These are phyloP conservation scores for Drosophila parabipectinata DNA, from an alignment of 1,140 invertebrate species.

Conservation along the genomic window DNA sequence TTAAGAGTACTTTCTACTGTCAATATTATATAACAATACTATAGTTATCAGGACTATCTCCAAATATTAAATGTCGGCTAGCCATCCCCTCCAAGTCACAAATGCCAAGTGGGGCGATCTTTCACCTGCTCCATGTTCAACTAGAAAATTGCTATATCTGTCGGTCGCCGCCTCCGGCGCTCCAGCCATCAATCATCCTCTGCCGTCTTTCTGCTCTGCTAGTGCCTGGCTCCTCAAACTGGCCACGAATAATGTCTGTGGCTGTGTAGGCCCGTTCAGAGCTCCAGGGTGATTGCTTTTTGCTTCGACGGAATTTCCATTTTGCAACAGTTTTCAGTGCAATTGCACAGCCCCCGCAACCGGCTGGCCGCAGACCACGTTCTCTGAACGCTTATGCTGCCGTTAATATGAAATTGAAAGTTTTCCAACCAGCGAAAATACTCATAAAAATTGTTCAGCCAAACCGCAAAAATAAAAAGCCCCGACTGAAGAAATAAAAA, in stretches of 20 bases:
- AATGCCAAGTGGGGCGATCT: background rate
- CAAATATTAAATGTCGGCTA: background rate
- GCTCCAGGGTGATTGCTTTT: conserved; percentile 65
- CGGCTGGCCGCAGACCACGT: background rate
- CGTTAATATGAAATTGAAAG: conserved; percentile 78
- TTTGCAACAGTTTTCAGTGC: conserved; percentile 71
- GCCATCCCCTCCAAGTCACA: background rate
- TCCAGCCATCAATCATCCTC: conserved; percentile 11
- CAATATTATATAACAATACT: background rate
- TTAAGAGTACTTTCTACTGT: conserved; percentile 1
- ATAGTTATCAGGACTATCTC: too few species aligned
- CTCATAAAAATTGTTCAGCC: conserved; percentile 76
- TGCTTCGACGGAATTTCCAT: conserved; percentile 72
- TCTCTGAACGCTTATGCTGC: conserved; percentile 48
- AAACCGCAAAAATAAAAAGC: conserved; percentile 48
- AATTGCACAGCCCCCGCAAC: conserved; percentile 22
- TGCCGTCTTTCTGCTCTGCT: background rate
- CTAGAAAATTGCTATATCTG: conserved; percentile 17
- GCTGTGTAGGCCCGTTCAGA: conserved; percentile 17
- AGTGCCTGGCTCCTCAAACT: conserved; percentile 4
- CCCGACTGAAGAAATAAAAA: conserved; percentile 36
- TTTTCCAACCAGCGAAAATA: conserved; percentile 75
- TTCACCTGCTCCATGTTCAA: conserved; percentile 10
- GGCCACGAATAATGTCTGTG: conserved; percentile 4
- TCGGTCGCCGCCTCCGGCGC: conserved; percentile 10